Evolutionary conservation across 64 coral and sea anemone species (phyloP), one percentile per base, ranked within the genome.

Genomic region (Dendronephthya gigantea): DNA sequence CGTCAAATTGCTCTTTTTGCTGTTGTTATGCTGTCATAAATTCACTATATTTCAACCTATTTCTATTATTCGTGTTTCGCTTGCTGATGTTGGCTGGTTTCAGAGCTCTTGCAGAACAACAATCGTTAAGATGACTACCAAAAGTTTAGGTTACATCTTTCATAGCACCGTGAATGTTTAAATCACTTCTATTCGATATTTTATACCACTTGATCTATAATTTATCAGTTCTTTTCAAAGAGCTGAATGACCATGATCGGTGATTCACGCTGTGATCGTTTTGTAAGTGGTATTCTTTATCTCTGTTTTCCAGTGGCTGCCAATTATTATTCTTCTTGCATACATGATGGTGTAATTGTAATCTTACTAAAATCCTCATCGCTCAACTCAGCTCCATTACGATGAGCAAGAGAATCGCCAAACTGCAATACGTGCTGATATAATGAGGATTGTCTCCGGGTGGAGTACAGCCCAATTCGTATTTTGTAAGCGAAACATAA

Each of bases 341-440:
- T 94, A 94, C 83, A 94, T 94, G 93, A 90, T 90, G 10, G 90
- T 90, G 93, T 94, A 35, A 86, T 91, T 8, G 93, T 94, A 0
- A 81, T 94, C 35, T 39, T 94, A 14, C 52, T 94, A 9, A 94
- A 91, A 89, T 94, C 22, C 93, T 94, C 62, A 94, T 94, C 38
- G 92, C 89, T 0, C 92, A 94, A 75, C 84, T 94, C 83, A 94
- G 92, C 50, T 81, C 85, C 32, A 94, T 0, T 94, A 94, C 29
- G 47, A 72, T 13, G 89, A 94, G 86, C 27, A 94, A 91, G 81
- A 59, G 70, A 23, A 39, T 89, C 9, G 93, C 93, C 1, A 82
- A 88, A 12, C 93, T 94, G 16, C 79, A 94, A 74, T 94, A 94
- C 55, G 93, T 76, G 93, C 84, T 6, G 93, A 94, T 79, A 49